phyloP scores from a whole-genome alignment of 2,113 vertebrate genomes.

The Andinoacara biseriatus region DNA sequence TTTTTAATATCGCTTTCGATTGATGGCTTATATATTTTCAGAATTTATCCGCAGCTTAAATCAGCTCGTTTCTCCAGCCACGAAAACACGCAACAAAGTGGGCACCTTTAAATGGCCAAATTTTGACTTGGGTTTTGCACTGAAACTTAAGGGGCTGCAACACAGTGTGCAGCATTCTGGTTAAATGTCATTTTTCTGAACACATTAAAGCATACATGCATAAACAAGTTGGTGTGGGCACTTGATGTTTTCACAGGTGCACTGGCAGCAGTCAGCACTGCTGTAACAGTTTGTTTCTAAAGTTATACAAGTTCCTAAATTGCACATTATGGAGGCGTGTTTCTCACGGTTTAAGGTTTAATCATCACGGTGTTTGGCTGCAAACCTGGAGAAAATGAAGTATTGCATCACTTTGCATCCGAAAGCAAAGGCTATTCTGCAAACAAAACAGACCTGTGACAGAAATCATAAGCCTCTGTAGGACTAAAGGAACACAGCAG shows the following conservation, averaged over 20 bases:
- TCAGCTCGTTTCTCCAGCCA: fast-evolving
- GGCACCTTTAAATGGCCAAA: not conserved
- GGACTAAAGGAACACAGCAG: not conserved
- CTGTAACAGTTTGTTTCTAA: not conserved
- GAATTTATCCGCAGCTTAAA: not conserved
- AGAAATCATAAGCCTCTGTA: not conserved
- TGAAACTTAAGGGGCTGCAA: fast-evolving
- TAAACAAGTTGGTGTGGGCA: not conserved
- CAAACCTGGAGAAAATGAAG: slow-evolving; percentile 8
- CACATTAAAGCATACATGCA: not conserved
- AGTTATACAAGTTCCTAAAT: not conserved
- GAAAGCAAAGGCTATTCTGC: slow-evolving; percentile 4
- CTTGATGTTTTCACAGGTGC: not conserved
- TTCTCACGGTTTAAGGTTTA: not conserved
- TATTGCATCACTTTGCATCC: slow-evolving; percentile 40
- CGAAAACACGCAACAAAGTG: fast-evolving
- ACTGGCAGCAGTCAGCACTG: not conserved
- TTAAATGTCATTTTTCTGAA: not conserved
- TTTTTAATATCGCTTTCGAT: not conserved
- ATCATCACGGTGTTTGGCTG: not conserved
- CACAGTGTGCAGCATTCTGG: not conserved
- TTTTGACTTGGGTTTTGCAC: not conserved
- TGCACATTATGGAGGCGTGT: not conserved
- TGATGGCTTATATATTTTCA: not conserved
- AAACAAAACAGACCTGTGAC: slow-evolving; percentile 7